phyloP scores from a whole-genome alignment of 2,797 vertebrate species.

The Lates japonicus region DNA sequence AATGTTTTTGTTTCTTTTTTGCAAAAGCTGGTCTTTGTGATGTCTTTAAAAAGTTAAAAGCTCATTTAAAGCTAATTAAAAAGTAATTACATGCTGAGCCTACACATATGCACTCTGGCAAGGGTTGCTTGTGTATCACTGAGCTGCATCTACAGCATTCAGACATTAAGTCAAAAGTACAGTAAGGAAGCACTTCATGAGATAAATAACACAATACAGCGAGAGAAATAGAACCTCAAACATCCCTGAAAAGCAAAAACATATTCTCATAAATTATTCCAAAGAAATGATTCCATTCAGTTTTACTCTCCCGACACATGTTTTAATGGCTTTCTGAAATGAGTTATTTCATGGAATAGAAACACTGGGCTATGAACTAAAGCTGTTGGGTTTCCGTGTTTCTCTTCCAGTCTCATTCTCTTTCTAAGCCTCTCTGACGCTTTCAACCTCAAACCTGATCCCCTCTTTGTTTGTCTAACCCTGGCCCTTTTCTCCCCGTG shows the following conservation, averaged over 20 bases:
- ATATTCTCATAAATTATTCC: conserved; percentile 42
- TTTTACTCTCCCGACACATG: not conserved
- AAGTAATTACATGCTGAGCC: conserved; percentile 56
- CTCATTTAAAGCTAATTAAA: conserved; percentile 65
- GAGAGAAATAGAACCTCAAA: conserved; percentile 26
- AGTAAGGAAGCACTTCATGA: conserved; percentile 2
- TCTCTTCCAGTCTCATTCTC: conserved; percentile 35
- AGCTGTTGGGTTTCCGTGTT: conserved; percentile 43
- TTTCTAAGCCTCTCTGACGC: conserved; percentile 33
- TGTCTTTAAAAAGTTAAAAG: conserved; percentile 62
- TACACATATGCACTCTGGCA: conserved; percentile 35
- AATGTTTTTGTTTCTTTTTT: conserved; percentile 1
- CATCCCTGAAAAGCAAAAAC: conserved; percentile 49
- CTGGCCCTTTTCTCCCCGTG: conserved; percentile 14
- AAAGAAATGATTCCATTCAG: conserved; percentile 32
- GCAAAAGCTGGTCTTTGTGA: conserved; percentile 32
- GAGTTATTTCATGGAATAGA: conserved; percentile 41
- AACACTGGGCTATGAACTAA: conserved; percentile 13
- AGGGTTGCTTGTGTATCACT: conserved; percentile 22
- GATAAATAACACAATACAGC: conserved; percentile 20
- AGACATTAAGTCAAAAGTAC: conserved; percentile 11
- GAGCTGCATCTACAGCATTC: conserved; percentile 10
- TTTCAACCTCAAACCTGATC: conserved; percentile 47
- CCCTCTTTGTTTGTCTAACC: conserved; percentile 58
- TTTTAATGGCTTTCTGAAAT: conserved; percentile 45